Evolutionary conservation across 2,797 vertebrate genomes (phyloP).

Genomic region (Hippopotamyrus pictus): DNA sequence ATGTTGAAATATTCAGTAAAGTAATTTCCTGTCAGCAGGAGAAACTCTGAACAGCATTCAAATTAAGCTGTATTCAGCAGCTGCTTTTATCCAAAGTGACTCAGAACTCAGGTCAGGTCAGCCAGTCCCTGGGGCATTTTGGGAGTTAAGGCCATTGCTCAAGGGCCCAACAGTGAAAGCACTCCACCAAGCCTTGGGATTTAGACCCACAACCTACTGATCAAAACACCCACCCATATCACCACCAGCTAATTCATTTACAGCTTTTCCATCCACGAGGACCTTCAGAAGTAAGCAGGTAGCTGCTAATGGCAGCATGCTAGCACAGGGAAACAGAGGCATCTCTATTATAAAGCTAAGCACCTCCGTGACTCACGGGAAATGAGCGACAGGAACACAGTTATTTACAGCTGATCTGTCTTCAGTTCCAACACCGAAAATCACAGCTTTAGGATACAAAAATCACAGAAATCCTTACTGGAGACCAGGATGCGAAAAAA

Average conservation of each 20-base stretch:
- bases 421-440: neutral
- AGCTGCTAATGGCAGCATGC: neutral
- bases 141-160: neutral
- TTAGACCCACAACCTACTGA: neutral
- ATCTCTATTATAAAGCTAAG: neutral
- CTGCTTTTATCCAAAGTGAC: neutral
- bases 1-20: neutral
- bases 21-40: neutral
- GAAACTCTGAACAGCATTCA: constrained; percentile 47
- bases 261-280: neutral
- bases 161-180: neutral
- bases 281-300: neutral
- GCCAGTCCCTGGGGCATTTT: neutral
- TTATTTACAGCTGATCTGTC: neutral
- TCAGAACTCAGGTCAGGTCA: neutral
- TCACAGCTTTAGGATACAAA: neutral
- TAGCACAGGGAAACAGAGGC: neutral
- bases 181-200: neutral
- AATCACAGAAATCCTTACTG: neutral
- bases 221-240: constrained; percentile 10
- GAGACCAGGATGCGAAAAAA: neutral
- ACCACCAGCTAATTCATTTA: neutral
- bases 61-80: constrained; percentile 13
- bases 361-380: neutral
- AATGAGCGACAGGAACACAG: neutral